Evolutionary conservation across 2,797 vertebrate species (phyloP), one percentile per base, ranked within the genome.

Genomic region (Alauda arvensis): DNA sequence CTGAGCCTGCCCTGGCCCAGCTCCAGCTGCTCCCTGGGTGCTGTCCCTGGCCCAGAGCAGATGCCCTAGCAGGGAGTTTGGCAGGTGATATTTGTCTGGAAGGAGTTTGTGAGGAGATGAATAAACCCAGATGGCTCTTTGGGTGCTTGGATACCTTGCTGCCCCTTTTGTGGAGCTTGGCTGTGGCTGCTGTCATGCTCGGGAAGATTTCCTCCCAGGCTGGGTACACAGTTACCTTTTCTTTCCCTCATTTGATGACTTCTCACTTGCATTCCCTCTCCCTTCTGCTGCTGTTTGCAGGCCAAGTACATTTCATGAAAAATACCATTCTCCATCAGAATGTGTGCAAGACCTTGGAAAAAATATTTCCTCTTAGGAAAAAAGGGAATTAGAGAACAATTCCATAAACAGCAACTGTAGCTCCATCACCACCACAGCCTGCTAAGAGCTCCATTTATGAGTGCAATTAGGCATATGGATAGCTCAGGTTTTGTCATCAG

Each of bases 401-500:
- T 92, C 91, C 83, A 85, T 89, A 89, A 95, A 90, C 81, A 87
- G 85, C 74, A 77, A 91, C 88, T 90, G 91, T 88, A 94, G 89
- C 56, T 42, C 62, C 84, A 56, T 70, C 85, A 13, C 84, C 57
- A 76, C 77, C 80, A 52, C 89, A 90, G 88, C 48, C 87, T 88
- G 86, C 88, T 93, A 74, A 93, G 88, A 92, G 89, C 87, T 79
- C 75, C 94, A 85, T 92, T 95, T 94, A 71, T 83, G 93, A 92
- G 62, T 68, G 77, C 92, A 87, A 69, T 95, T 95, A 95, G 93
- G 89, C 95, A 93, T 94, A 95, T 95, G 94, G 91, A 93, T 78
- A 92, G 90, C 83, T 94, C 77, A 31, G 83, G 60, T 93, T 95
- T 91, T 65, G 34, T 94, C 95, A 86, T 87, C 72, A 79, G 77